These are phyloP conservation scores for Aurelia sp. DNA, from an alignment of 30 jellyfish, hydroid and myxozoan species.

Conservation along the genomic window DNA sequence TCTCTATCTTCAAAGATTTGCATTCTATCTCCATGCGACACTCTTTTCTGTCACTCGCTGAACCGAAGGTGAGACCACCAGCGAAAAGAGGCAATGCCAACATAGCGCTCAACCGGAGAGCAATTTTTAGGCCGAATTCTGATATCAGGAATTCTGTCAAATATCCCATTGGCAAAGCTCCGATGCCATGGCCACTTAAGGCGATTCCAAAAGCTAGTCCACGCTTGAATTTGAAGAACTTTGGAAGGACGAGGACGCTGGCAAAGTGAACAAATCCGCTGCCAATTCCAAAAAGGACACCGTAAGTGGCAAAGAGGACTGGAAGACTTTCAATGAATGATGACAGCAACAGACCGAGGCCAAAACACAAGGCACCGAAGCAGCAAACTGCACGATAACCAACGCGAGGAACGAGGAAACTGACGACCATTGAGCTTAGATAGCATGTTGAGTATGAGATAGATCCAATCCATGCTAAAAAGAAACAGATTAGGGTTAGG, in stretches of 20 bases:
- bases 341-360: slow-evolving; percentile 54
- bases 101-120: slow-evolving; percentile 36
- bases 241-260: slow-evolving; percentile 53
- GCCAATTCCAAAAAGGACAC: slow-evolving; percentile 54
- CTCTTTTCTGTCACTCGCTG: slow-evolving; percentile 16
- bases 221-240: slow-evolving; percentile 49
- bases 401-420: slow-evolving; percentile 45
- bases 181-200: slow-evolving; percentile 72
- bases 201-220: slow-evolving; percentile 65
- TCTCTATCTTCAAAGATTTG: not conserved
- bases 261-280: slow-evolving; percentile 47
- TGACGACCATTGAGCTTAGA: slow-evolving; percentile 44
- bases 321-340: slow-evolving; percentile 31
- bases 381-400: slow-evolving; percentile 76
- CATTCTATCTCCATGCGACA: not conserved
- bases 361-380: slow-evolving; percentile 58
- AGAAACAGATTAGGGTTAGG: not conserved
- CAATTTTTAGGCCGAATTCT: slow-evolving; percentile 37
- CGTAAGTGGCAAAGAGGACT: slow-evolving; percentile 50
- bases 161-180: slow-evolving; percentile 69
- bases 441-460: slow-evolving; percentile 47
- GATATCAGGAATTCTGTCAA: slow-evolving; percentile 32
- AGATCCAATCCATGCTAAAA: slow-evolving; percentile 78
- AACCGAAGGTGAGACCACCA: slow-evolving; percentile 59
- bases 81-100: slow-evolving; percentile 58